Evolutionary conservation across 1,140 invertebrate genomes (phyloP).

Genomic region (Procambarus virginalis): DNA sequence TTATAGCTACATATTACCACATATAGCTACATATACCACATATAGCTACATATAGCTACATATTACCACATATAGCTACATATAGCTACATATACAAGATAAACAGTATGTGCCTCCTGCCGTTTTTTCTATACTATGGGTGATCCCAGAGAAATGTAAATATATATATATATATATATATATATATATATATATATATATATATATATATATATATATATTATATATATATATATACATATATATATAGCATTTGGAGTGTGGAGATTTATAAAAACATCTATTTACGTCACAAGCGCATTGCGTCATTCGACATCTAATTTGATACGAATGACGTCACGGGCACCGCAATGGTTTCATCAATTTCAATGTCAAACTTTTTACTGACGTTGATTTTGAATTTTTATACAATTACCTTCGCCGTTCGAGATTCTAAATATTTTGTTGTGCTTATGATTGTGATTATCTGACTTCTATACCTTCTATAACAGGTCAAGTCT

Average conservation of each 20-base stretch:
- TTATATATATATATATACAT: neutral
- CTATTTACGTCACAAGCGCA: neutral
- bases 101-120: neutral
- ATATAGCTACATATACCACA: too few relatives aligned
- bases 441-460: conserved; percentile 5
- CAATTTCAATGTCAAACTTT: neutral
- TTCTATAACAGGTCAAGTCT: neutral
- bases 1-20: too few relatives aligned
- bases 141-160: too few relatives aligned
- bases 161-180: conserved; percentile 17
- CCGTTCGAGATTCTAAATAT: neutral
- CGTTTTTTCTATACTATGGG: neutral
- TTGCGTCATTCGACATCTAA: neutral
- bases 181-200: conserved; percentile 46
- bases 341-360: neutral
- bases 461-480: too few relatives aligned
- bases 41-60: neutral
- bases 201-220: conserved; percentile 4
- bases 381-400: neutral
- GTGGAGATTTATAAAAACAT: neutral
- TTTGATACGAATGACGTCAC: neutral
- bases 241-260: neutral
- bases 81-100: neutral
- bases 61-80: too few relatives aligned
- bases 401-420: neutral